Percentiles rank a stretch among this genome's conserved stretches.
Evolutionary conservation across 1,140 invertebrate genomes (phyloP).

Genomic region (Platyura marginata): DNA sequence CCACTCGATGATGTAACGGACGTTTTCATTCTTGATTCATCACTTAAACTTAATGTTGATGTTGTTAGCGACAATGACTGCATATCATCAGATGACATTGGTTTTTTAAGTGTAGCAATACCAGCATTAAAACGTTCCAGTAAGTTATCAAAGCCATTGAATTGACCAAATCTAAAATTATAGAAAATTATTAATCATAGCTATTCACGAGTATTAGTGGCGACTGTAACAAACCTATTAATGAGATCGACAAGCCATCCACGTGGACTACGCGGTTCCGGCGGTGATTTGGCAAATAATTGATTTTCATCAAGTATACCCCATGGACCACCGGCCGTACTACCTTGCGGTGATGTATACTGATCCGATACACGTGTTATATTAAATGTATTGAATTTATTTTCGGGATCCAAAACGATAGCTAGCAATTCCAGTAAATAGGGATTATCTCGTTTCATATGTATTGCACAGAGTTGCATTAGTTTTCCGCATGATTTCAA

Average conservation of each 20-base stretch:
- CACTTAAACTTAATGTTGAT: conserved; percentile 3
- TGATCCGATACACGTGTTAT: conserved; percentile 64
- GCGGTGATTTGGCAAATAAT: conserved; percentile 61
- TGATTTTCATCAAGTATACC: conserved; percentile 20
- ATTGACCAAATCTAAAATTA: conserved; percentile 55
- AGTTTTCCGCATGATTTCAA: conserved; percentile 82
- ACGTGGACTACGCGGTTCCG: conserved; percentile 54
- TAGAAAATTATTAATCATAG: not conserved
- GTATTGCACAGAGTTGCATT: conserved; percentile 78
- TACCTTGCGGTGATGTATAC: conserved; percentile 25
- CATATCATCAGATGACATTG: conserved; percentile 26
- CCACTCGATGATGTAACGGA: conserved; percentile 9
- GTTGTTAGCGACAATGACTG: not conserved
- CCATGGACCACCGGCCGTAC: conserved; percentile 19
- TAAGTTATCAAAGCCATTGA: conserved; percentile 76
- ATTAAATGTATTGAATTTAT: conserved; percentile 92
- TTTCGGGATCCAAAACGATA: conserved; percentile 84
- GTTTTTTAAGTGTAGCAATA: conserved; percentile 14
- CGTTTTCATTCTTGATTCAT: conserved; percentile 2
- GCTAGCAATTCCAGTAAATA: conserved; percentile 80
- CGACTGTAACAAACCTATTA: conserved; percentile 40
- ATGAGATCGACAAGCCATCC: conserved; percentile 94
- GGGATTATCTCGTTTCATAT: conserved; percentile 85
- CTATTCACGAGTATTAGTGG: not conserved
- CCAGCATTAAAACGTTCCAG: conserved; percentile 62